Evolutionary conservation across 2,888 invertebrate species (phyloP), one percentile per base, ranked within the genome.

Genomic region (Ochlodes sylvanus): DNA sequence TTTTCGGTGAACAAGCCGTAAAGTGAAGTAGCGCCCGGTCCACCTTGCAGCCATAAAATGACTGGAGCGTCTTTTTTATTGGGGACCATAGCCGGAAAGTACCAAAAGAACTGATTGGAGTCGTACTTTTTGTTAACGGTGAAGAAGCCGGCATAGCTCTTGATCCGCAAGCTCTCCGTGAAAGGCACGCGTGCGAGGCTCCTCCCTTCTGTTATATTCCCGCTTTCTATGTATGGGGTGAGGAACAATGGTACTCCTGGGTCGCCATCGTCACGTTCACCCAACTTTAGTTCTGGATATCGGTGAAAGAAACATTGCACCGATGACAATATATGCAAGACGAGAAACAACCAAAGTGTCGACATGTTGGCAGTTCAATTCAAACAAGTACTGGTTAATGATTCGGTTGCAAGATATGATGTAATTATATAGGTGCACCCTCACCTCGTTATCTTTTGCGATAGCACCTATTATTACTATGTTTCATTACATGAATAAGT

Each of bases 31-130:
- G 96, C 96, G 0, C 97, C 97, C 0, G 98, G 98, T 0, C 98
- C 98, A 6, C 98, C 98, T 87, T 98, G 97, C 2, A 98, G 90
- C 98, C 98, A 98, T 7, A 98, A 87, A 0, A 97, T 86, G 0
- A 98, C 96, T 0, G 97, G 97, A 0, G 96, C 96, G 52, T 92
- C 87, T 68, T 90, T 89, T 2, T 86, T 87, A 44, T 88, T 83
- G 0, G 90, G 87, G 2, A 85, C 73, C 94, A 95, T 94, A 0
- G 97, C 95, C 0, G 98, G 98, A 82, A 98, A 98, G 81, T 97
- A 98, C 98, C 98, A 98, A 87, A 98, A 98, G 89, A 98, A 98
- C 87, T 97, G 94, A 80, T 98, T 98, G 0, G 98, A 97, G 75
- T 96, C 95, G 78, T 93, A 96, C 0, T 93, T 86, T 76, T 96